Evolutionary conservation across 2,797 vertebrate genomes (phyloP), one percentile per base, ranked within the genome.

Genomic region (Thamnophis elegans): DNA sequence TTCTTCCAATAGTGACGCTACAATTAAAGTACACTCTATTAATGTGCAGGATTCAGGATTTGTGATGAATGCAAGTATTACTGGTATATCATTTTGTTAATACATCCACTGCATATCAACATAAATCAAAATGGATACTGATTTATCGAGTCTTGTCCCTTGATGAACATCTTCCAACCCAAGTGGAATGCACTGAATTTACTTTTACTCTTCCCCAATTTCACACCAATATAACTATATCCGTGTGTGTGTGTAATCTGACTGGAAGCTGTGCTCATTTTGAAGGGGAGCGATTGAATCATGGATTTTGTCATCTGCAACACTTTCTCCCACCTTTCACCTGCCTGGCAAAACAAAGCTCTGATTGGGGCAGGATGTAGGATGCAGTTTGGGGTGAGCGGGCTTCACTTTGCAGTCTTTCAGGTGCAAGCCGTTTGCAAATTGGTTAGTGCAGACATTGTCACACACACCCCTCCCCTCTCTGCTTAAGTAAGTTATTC

Each of bases 341-440:
- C 73, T 89, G 59, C 14, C 59, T 47, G 56, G 36, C 13, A 62
- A 82, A 47, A 55, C 22, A 36, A 54, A 22, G n/a, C 55, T 42
- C 25, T 54, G 62, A 85, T 28, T 14, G 47, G 51, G 42, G 56
- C 7, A 87, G 58, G 55, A 53, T 32, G 20, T 11, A 28, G 62
- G 47, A 51, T 73, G 65, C 32, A 65, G 51, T n/a, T 22, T 51
- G 55, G 25, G 22, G 25, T 91, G 47, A 87, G 14, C 5, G 11
- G 60, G 4, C 22, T 54, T 54, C 47, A 85, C 22, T 82, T 36
- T 59, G 14, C 42, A 60, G 65, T 7, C 56, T 55, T 85, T 91
- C 89, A 91, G 92, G 92, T 93, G 92, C 47, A 54, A 85, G 51
- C 32, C 56, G 62, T 65, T 22, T 56, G 56, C 54, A 93, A 88